Evolutionary conservation across 2,888 invertebrate species (phyloP).

Genomic region (Thera obeliscata): DNA sequence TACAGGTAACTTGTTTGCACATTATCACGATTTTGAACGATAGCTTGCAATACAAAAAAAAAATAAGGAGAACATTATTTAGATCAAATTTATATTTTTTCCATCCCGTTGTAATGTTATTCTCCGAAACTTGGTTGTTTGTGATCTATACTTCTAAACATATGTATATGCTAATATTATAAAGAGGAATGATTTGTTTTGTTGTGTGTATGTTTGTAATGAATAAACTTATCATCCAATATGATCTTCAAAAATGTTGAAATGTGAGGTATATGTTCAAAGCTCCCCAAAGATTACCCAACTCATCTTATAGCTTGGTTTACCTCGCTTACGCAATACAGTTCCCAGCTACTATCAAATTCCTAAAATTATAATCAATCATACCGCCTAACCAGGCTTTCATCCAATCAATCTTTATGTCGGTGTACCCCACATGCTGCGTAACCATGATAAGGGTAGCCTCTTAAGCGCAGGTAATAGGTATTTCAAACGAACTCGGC

Average conservation of each 20-base stretch:
- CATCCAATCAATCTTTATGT: conserved; percentile 31
- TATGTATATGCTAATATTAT: too few species aligned
- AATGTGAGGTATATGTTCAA: too few species aligned
- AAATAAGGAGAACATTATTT: background rate
- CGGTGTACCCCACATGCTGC: conserved; percentile 12
- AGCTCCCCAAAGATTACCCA: background rate
- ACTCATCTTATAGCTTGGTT: conserved; percentile 3
- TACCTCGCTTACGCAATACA: conserved; percentile 8
- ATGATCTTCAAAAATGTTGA: too few species aligned
- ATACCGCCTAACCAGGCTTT: conserved; percentile 23
- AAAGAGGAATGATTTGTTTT: too few species aligned
- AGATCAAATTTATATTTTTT: too few species aligned
- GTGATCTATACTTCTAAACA: too few species aligned
- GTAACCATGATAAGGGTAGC: conserved; percentile 26
- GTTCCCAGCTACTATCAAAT: conserved; percentile 11
- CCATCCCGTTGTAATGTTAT: too few species aligned
- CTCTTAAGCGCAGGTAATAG: conserved; percentile 10
- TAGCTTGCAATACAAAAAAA: background rate
- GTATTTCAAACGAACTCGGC: conserved; percentile 6
- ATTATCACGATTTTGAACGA: too few species aligned
- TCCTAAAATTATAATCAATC: conserved; percentile 33
- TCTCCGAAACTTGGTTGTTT: too few species aligned
- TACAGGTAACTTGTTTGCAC: too few species aligned
- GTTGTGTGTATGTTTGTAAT: too few species aligned
- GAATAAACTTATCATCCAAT: too few species aligned